Evolutionary conservation across 2,797 vertebrate genomes (phyloP).

Genomic region (Silurus lanzhouensis): DNA sequence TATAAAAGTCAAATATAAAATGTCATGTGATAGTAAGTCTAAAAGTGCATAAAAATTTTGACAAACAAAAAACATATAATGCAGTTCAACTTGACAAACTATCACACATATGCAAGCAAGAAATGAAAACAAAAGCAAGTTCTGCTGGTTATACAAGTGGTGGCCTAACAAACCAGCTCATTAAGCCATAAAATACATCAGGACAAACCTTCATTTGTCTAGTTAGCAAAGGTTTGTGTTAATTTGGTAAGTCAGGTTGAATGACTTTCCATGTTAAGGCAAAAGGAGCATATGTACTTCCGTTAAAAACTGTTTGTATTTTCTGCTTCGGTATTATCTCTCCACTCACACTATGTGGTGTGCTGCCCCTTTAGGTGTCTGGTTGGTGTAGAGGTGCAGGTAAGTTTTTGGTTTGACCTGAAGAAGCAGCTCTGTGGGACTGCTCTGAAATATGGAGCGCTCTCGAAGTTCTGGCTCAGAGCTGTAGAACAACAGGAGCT

Average conservation of each 20-base stretch:
- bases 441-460: constrained; percentile 69
- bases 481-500: constrained; percentile 76
- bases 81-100: neutral
- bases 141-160: neutral
- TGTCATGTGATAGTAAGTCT: neutral
- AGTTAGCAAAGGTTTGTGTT: neutral
- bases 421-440: constrained; percentile 63
- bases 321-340: neutral
- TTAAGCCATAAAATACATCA: neutral
- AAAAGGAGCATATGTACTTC: neutral
- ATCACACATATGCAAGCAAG: neutral
- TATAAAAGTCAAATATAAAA: neutral
- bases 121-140: neutral
- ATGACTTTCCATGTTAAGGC: neutral
- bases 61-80: neutral
- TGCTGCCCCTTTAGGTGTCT: constrained; percentile 68
- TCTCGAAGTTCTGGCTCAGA: constrained; percentile 65
- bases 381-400: constrained; percentile 78
- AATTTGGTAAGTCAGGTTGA: neutral
- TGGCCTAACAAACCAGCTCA: neutral
- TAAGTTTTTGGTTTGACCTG: constrained; percentile 72
- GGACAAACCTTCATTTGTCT: neutral
- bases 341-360: constrained; percentile 56
- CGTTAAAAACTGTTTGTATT: neutral
- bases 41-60: neutral